Conservation (phyloP, 2,113 vertebrate species). For the Albula glossodonta region DNA sequence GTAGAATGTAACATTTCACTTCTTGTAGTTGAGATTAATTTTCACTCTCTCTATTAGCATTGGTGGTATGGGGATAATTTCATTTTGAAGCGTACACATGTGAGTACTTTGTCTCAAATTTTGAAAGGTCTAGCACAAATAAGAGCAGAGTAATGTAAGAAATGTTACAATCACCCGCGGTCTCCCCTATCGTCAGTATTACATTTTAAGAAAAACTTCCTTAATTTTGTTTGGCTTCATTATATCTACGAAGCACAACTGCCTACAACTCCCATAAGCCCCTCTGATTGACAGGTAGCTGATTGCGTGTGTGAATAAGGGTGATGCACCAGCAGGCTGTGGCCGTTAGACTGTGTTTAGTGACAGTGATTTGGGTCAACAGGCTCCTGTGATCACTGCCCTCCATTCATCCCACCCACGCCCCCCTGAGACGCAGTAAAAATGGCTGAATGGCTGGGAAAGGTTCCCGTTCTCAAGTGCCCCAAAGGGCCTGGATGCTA, state of each 20-base stretch:
- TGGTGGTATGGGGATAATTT: too few relatives aligned
- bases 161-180: too few relatives aligned
- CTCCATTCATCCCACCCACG: background rate
- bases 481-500: background rate
- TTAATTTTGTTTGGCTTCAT: background rate
- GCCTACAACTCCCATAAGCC: background rate
- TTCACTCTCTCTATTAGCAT: too few relatives aligned
- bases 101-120: too few relatives aligned
- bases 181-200: too few relatives aligned
- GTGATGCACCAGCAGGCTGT: background rate
- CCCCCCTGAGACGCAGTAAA: background rate
- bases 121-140: too few relatives aligned
- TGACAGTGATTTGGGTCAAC: background rate
- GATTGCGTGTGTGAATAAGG: background rate
- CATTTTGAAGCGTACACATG: too few relatives aligned
- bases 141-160: too few relatives aligned
- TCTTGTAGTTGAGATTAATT: too few relatives aligned
- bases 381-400: background rate
- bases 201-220: background rate
- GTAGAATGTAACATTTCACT: too few relatives aligned
- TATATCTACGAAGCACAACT: background rate
- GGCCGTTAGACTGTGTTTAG: background rate
- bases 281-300: background rate
- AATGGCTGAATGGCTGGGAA: background rate
- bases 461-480: background rate